Evolutionary conservation across 1,140 invertebrate genomes (phyloP).

Genomic region (Drosophila setifemur): DNA sequence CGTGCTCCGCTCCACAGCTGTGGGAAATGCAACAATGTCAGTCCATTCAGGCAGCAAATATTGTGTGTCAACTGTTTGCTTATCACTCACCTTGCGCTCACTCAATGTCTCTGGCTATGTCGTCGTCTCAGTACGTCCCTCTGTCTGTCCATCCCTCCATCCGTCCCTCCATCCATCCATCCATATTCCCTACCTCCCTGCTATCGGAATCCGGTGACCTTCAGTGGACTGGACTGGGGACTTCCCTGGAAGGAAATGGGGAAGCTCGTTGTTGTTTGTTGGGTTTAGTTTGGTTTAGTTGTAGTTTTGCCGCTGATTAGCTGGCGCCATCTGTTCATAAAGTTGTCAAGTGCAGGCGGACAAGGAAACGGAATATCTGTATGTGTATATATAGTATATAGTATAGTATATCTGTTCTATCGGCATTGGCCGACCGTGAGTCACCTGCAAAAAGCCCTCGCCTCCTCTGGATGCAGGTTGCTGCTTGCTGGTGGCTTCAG

Average conservation of each 20-base stretch:
- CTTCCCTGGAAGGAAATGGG: background rate
- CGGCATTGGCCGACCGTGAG: background rate
- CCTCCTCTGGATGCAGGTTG: conserved; percentile 6
- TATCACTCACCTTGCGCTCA: conserved; percentile 39
- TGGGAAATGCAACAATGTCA: conserved; percentile 14
- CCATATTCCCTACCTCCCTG: background rate
- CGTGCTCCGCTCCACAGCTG: background rate
- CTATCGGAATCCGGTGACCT: conserved; percentile 4
- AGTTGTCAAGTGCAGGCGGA: conserved; percentile 47
- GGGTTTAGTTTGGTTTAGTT: background rate
- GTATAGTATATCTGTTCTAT: too few relatives aligned
- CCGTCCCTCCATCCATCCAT: too few relatives aligned
- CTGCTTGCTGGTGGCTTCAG: background rate
- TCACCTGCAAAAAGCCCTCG: too few relatives aligned
- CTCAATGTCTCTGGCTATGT: background rate
- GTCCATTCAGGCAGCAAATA: conserved; percentile 15
- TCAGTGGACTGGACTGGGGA: background rate
- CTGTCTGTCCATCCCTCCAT: too few relatives aligned
- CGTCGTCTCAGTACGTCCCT: background rate
- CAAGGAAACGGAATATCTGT: too few relatives aligned
- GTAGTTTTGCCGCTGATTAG: conserved; percentile 14
- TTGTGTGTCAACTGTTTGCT: conserved; percentile 31
- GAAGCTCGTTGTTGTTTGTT: too few relatives aligned
- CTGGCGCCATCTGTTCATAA: conserved; percentile 46
- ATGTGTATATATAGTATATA: too few relatives aligned